Conservation (phyloP, 1,140 invertebrate species). For the Sarcophaga bullata region DNA sequence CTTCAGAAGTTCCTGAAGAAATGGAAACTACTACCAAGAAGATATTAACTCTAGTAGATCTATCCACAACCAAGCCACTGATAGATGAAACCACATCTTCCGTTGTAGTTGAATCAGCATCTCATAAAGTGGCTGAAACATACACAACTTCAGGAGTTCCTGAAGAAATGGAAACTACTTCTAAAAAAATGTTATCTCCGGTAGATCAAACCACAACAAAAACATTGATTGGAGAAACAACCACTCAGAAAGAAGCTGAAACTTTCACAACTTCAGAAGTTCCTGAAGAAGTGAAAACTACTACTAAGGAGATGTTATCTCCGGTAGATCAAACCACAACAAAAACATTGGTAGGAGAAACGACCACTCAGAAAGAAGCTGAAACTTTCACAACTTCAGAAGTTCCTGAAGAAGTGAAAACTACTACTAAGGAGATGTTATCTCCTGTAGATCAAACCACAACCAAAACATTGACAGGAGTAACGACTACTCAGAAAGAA, state of each 20-base stretch:
- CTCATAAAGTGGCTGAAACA: not conserved
- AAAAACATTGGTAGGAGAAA: not conserved
- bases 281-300: not conserved
- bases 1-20: no score
- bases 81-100: not conserved
- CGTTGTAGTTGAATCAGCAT: not conserved
- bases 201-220: not conserved
- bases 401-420: not conserved
- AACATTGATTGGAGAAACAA: not conserved
- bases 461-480: not conserved
- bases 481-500: not conserved
- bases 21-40: constrained; percentile 13
- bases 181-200: not conserved
- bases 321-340: not conserved
- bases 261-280: no score
- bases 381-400: not conserved
- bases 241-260: not conserved
- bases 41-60: no score
- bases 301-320: not conserved
- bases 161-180: not conserved
- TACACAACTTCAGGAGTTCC: not conserved
- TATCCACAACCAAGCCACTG: no score
- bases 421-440: not conserved
- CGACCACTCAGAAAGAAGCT: not conserved
- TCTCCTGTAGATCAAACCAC: not conserved